Base-by-base conservation (phyloP, 2,113 vertebrate species). In the Trichechus manatus region DNA sequence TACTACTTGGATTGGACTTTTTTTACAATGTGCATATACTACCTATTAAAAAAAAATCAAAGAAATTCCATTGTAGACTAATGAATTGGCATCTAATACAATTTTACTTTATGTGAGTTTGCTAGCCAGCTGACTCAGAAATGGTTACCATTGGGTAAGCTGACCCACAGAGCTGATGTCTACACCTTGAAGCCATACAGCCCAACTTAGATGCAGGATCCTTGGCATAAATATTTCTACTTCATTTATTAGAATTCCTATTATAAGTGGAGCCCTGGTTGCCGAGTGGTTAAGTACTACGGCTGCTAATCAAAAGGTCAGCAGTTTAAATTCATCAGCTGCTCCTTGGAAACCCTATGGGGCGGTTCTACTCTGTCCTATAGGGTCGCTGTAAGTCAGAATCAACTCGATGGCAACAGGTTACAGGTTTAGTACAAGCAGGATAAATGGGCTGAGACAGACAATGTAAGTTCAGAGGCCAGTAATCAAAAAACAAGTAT, bases 241-340 rank as follows among this genome's bases (percentile, higher is more conserved):
- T 77, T 96, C n/a, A 90, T 72, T 80, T 79, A 90, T 78, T 64
- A 92, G 70, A 87, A 93, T 56, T 36, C 44, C 15, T 61, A 23
- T 70, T 64, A 84, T 2, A 56, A 56, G 53, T 56, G 53, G 53
- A 17, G 53, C 53, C 53, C 53, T 56, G 14, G 11, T 56, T 13
- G 11, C 53, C 53, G 9, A 17, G 53, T 56, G 53, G 53, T 56
- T 56, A 56, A 56, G 15, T 15, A 11, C 53, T 56, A 17, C 11
- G 14, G 53, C 53, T 56, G 11, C 53, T 56, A 56, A 56, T 11
- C 3, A 56, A 56, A 56, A 56, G 53, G 53, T 56, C 11, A 56
- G 53, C 53, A 56, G 53, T 56, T 56, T 3, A 11, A 56, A 56
- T 56, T 56, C 15, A 56, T 15, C 53, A 15, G 53, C 53, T 15